Base-by-base conservation (phyloP, 2,113 vertebrate genomes). In the Protomyctophum bolini region DNA sequence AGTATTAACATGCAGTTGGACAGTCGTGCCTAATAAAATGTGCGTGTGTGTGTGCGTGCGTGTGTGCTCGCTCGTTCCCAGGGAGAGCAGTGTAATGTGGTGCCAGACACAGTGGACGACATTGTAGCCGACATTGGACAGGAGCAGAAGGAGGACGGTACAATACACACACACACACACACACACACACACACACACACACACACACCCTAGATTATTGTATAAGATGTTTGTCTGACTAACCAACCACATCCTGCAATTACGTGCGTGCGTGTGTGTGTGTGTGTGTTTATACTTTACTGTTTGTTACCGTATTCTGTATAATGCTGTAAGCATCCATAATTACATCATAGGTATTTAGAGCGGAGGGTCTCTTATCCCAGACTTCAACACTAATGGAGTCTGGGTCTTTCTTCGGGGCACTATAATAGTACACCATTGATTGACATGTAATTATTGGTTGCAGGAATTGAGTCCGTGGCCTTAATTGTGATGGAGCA, bases 81-180 rank as follows among this genome's bases (percentile, higher is more conserved):
- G 97, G 97, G 97, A 21, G 97, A 98, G 69, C 97, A 98, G 71
- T 98, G 97, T 81, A 99, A 98, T 71, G 94, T 96, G 0, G 91
- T 98, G 14, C 96, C 96, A 1, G 97, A 98, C 91, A 96, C 95
- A 28, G 92, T 98, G 2, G 97, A 98, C 50, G 97, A 99, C 81
- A 98, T 98, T 12, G 96, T 99, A 6, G 96, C 96, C 10, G 97
- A 98, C 77, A 94, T 97, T 66, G 95, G 95, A 78, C 95, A 95
- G 4, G 96, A 97, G 82, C 95, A 96, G 78, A 95, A 95, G 85
- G 95, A 96, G 58, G 95, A 97, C 94, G 97, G 97, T 99, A 88
- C 12, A n/a, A 66, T 60, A 61, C 63, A 63, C 3, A 1, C 33
- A 10, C 48, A 49, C 33, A 21, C 41, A 60, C 70, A 6, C 51